Conservation (phyloP, 1,140 invertebrate species). For the Cyphomyrmex costatus region DNA sequence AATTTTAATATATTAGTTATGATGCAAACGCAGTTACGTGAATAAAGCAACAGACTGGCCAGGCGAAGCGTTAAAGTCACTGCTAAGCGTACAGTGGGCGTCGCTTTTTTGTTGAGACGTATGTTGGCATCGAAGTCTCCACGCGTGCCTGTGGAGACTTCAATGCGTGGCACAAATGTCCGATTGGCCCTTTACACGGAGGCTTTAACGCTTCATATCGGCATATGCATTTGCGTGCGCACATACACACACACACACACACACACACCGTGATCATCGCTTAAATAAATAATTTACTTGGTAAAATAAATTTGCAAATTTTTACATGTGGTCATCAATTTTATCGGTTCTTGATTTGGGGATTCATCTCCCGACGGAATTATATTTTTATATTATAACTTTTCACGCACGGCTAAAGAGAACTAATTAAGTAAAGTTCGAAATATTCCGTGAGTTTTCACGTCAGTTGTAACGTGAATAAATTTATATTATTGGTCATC, state of each 20-base stretch:
- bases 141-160: constrained; percentile 10
- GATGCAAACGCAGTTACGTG: not conserved
- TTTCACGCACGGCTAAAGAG: no score
- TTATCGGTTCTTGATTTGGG: no score
- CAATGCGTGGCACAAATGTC: not conserved
- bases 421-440: no score
- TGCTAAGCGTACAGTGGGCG: constrained; percentile 1
- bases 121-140: constrained; percentile 11
- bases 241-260: no score
- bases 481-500: no score
- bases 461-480: no score
- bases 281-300: not conserved
- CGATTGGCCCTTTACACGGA: not conserved
- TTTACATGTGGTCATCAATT: no score
- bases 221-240: not conserved
- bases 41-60: not conserved
- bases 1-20: not conserved
- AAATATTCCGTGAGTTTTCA: no score
- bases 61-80: constrained; percentile 20
- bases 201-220: not conserved
- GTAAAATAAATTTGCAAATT: constrained; percentile 1
- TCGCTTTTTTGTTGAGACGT: constrained; percentile 18
- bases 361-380: no score
- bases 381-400: no score
- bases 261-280: not conserved